These are phyloP conservation scores for Toxotes jaculatrix DNA, from an alignment of 2,113 vertebrate genomes.

Conservation along the genomic window DNA sequence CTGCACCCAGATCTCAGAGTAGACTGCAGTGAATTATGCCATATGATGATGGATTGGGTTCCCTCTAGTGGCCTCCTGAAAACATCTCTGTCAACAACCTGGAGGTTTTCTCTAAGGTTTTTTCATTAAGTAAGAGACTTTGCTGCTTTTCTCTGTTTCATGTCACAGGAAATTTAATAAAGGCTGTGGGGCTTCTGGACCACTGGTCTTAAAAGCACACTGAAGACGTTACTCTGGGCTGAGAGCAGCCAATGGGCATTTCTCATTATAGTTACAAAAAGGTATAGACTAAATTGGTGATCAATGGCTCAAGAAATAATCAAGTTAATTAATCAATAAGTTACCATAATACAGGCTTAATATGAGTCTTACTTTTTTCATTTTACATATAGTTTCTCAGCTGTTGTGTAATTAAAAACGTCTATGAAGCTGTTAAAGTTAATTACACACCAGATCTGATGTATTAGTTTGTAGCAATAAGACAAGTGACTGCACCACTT, in stretches of 20 bases:
- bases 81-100: constrained; percentile 31
- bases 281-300: neutral
- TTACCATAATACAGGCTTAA: neutral
- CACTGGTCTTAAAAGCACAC: neutral
- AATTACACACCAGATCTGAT: constrained; percentile 51
- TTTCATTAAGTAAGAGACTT: neutral
- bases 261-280: neutral
- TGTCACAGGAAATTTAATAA: constrained; percentile 10
- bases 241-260: neutral
- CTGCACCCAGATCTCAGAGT: constrained; percentile 44
- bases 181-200: neutral
- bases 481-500: constrained; percentile 44
- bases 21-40: constrained; percentile 56
- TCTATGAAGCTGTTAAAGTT: constrained; percentile 37
- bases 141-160: neutral
- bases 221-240: neutral
- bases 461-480: constrained; percentile 51
- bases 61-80: constrained; percentile 67
- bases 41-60: constrained; percentile 59
- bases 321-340: neutral
- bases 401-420: constrained; percentile 30
- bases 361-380: neutral
- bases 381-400: constrained; percentile 25
- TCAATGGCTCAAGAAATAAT: neutral
- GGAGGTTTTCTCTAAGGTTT: neutral